These are phyloP conservation scores for Hypomecis atomaria DNA, from an alignment of 2,888 invertebrate species.

Conservation along the genomic window DNA sequence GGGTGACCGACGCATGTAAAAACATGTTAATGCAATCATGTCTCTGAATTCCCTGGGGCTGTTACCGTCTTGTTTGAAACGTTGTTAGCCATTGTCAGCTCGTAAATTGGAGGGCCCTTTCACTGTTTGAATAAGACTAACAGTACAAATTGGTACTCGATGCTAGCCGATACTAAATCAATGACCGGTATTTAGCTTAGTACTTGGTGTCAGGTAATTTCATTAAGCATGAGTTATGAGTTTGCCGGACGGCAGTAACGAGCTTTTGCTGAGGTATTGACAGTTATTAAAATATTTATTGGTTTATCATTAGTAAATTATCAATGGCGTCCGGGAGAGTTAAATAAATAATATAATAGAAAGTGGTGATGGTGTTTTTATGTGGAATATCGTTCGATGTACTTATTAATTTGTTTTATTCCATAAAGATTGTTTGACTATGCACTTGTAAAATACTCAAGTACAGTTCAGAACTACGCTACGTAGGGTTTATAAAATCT, in stretches of 20 bases:
- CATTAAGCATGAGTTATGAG: slow-evolving; percentile 28
- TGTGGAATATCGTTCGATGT: too few relatives aligned
- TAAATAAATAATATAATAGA: too few relatives aligned
- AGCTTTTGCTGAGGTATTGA: slow-evolving; percentile 5
- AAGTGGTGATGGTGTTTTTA: too few relatives aligned
- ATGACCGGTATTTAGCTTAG: slow-evolving; percentile 46
- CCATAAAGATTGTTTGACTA: too few relatives aligned
- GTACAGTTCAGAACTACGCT: too few relatives aligned
- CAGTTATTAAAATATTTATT: slow-evolving; percentile 1
- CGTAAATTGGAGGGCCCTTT: slow-evolving; percentile 46
- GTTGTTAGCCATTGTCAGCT: slow-evolving; percentile 56
- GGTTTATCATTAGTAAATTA: not conserved
- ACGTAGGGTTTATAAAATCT: too few relatives aligned
- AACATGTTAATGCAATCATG: slow-evolving; percentile 70
- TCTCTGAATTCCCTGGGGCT: slow-evolving; percentile 60
- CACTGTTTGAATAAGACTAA: slow-evolving; percentile 35
- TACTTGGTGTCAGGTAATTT: slow-evolving; percentile 45
- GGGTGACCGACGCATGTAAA: slow-evolving; percentile 64
- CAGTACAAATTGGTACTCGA: slow-evolving; percentile 34
- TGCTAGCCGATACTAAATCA: slow-evolving; percentile 50
- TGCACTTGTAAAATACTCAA: too few relatives aligned
- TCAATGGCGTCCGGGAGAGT: not conserved
- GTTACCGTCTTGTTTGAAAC: slow-evolving; percentile 53
- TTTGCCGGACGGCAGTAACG: not conserved
- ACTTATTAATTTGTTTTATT: too few relatives aligned